Conservation (phyloP, 1,140 invertebrate genomes). For the Dreissena polymorpha region DNA sequence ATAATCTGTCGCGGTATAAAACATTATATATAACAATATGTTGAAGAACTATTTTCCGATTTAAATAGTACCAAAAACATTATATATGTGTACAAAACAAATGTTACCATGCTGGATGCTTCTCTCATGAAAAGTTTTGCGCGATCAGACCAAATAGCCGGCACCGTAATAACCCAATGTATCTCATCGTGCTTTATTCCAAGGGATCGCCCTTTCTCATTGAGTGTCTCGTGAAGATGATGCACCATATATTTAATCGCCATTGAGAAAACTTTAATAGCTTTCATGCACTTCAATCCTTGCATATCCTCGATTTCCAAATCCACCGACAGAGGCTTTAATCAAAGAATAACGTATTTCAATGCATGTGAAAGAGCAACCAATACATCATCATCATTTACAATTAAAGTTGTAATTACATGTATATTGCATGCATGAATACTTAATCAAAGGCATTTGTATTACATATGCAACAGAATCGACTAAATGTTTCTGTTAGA, state of each 20-base stretch:
- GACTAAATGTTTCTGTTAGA: no score
- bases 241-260: conserved; percentile 31
- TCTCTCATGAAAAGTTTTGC: conserved; percentile 35
- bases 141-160: conserved; percentile 39
- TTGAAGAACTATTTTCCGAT: background rate
- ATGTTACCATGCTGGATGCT: background rate
- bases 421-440: no score
- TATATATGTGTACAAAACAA: background rate
- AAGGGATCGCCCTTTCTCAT: background rate
- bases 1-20: background rate
- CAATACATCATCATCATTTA: conserved; percentile 7
- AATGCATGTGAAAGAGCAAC: background rate
- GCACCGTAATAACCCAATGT: conserved; percentile 43
- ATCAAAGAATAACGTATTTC: background rate
- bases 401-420: background rate
- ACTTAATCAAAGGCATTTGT: no score
- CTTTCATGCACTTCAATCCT: conserved; percentile 16
- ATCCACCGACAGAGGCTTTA: conserved; percentile 22
- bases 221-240: conserved; percentile 12
- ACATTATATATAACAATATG: background rate
- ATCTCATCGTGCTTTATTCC: conserved; percentile 4
- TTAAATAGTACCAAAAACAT: background rate
- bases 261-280: conserved; percentile 23
- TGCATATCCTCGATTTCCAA: conserved; percentile 35
- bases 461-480: no score